These are phyloP conservation scores for Aphidoletes aphidimyza DNA, from an alignment of 2,888 invertebrate species.

Conservation along the genomic window DNA sequence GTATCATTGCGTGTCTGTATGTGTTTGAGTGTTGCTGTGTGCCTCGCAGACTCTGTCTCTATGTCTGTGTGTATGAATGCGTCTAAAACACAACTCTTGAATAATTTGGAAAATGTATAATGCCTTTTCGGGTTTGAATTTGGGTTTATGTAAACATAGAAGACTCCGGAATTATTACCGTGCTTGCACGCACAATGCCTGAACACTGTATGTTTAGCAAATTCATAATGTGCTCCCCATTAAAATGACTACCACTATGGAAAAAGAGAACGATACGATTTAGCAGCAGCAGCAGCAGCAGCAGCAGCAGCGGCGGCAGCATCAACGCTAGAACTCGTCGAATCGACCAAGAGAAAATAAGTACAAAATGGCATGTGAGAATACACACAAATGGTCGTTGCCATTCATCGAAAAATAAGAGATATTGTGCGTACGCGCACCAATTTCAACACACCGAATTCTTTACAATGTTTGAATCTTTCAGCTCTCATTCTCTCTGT, in stretches of 20 bases:
- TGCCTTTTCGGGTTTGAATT: constrained; percentile 6
- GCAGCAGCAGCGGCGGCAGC: no score
- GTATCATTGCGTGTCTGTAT: background rate
- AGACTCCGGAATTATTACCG: background rate
- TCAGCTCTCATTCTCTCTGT: background rate
- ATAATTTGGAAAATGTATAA: constrained; percentile 46
- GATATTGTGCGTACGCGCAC: constrained; percentile 51
- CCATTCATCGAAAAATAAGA: constrained; percentile 37
- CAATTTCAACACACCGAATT: background rate
- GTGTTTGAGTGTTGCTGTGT: background rate
- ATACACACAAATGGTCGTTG: constrained; percentile 38
- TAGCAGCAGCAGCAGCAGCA: no score
- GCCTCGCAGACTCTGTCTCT: no score
- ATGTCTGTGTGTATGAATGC: background rate
- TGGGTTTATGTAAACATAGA: constrained; percentile 31
- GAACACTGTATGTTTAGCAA: background rate
- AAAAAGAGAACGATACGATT: background rate
- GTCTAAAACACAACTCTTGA: constrained; percentile 45
- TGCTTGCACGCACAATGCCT: constrained; percentile 38
- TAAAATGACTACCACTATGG: background rate
- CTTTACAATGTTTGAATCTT: background rate
- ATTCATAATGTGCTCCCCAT: constrained; percentile 46
- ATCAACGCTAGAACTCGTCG: no score
- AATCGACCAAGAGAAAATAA: no score
- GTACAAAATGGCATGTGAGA: constrained; percentile 7